Evolutionary conservation across 1,140 invertebrate species (phyloP).

Genomic region (Hyphantria cunea): DNA sequence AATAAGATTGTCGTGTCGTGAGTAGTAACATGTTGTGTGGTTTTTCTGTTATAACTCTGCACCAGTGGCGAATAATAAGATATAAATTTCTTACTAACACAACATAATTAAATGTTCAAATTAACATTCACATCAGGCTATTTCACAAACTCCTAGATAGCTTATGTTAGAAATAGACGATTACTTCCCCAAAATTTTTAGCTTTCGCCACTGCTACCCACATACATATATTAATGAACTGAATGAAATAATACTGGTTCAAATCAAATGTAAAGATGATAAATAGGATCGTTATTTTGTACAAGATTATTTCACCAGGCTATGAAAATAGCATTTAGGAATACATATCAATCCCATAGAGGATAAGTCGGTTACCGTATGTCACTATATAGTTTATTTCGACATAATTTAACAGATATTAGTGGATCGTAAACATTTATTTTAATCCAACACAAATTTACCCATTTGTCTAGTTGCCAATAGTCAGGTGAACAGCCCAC

Average conservation of each 20-base stretch:
- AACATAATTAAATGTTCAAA: too few species aligned
- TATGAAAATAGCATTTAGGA: background rate
- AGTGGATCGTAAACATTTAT: conserved; percentile 16
- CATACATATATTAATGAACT: conserved; percentile 2
- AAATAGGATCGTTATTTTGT: conserved; percentile 19
- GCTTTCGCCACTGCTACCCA: background rate
- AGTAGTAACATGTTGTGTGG: too few species aligned
- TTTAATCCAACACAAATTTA: conserved; percentile 28
- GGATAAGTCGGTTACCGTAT: background rate
- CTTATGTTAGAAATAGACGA: too few species aligned
- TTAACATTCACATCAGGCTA: too few species aligned
- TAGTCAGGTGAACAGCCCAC: conserved; percentile 15
- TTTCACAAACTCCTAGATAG: too few species aligned
- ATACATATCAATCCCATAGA: conserved; percentile 4
- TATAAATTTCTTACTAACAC: too few species aligned
- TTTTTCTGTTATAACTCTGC: too few species aligned
- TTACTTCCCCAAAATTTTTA: too few species aligned
- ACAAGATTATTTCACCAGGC: conserved; percentile 18
- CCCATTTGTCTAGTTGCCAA: conserved; percentile 24
- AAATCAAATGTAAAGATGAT: conserved; percentile 14
- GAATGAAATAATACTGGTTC: conserved; percentile 30
- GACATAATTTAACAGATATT: conserved; percentile 1
- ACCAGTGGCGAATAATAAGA: too few species aligned
- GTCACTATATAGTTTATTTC: conserved; percentile 2
- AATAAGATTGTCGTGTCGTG: too few species aligned